Evolutionary conservation across 2,797 vertebrate species (phyloP).

Genomic region (Catostomus latipinnis): DNA sequence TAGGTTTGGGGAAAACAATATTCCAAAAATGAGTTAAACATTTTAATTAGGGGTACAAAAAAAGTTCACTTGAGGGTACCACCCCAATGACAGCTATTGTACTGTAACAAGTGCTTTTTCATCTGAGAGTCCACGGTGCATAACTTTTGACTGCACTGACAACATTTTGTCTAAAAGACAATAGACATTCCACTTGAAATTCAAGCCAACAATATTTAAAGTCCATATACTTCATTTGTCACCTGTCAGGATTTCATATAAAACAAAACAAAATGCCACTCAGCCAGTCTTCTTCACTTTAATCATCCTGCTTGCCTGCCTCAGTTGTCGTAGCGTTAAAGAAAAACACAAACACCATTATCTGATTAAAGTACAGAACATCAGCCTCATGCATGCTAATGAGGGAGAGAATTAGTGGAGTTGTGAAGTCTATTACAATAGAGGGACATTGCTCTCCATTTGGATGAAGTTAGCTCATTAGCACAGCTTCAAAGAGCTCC

Average conservation of each 20-base stretch:
- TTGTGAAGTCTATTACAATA: constrained; percentile 39
- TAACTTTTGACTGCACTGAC: not conserved
- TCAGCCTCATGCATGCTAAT: constrained; percentile 42
- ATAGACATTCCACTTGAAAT: constrained; percentile 6
- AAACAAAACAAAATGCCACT: constrained; percentile 18
- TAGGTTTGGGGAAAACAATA: no score
- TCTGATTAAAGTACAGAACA: constrained; percentile 46
- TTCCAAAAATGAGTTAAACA: no score
- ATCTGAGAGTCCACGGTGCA: no score
- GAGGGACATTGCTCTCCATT: constrained; percentile 23
- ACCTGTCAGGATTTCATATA: constrained; percentile 18
- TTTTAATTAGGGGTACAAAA: no score
- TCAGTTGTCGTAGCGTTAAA: constrained; percentile 28
- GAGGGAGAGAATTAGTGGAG: constrained; percentile 40
- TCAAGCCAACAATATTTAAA: not conserved
- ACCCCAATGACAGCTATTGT: no score
- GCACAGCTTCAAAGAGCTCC: constrained; percentile 18
- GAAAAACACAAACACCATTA: constrained; percentile 38
- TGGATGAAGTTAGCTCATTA: constrained; percentile 23
- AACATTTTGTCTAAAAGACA: not conserved
- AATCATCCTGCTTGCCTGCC: constrained; percentile 27
- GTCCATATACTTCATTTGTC: constrained; percentile 1
- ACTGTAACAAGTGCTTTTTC: no score
- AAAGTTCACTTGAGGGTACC: no score
- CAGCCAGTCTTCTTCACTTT: constrained; percentile 27